Evolutionary conservation across 2,113 vertebrate genomes (phyloP).

Genomic region (Pelecanus crispus): DNA sequence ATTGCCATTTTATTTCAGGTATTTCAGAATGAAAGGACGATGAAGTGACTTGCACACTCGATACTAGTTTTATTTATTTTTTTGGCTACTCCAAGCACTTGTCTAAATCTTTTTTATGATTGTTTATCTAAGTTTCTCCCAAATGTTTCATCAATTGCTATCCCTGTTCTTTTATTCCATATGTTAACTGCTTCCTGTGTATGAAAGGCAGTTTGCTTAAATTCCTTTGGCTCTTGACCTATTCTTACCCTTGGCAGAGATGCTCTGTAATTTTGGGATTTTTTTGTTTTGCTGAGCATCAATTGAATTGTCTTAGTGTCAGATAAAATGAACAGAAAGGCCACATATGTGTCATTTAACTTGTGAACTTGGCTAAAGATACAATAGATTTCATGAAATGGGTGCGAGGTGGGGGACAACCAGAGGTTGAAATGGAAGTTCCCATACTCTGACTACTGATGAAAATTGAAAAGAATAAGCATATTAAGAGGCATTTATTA

Average conservation of each 20-base stretch:
- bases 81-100: conserved; percentile 44
- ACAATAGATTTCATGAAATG: conserved; percentile 37
- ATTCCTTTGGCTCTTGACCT: conserved; percentile 61
- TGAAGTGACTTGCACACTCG: conserved; percentile 18
- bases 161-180: conserved; percentile 51
- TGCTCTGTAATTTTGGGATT: conserved; percentile 7
- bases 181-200: conserved; percentile 55
- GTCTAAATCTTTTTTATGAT: conserved; percentile 58
- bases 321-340: conserved; percentile 52
- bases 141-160: conserved; percentile 59
- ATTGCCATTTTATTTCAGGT: conserved; percentile 58
- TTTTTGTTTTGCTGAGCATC: background rate
- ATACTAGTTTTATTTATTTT: conserved; percentile 42
- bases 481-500: conserved; percentile 30
- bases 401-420: background rate
- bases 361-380: conserved; percentile 39
- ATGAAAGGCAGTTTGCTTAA: conserved; percentile 57
- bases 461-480: conserved; percentile 32
- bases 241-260: conserved; percentile 54
- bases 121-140: conserved; percentile 59
- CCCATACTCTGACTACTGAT: background rate
- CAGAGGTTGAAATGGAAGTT: conserved; percentile 21
- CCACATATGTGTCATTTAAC: conserved; percentile 34
- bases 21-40: conserved; percentile 35
- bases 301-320: conserved; percentile 51